A percentile compares a stretch with the other conserved stretches of the same genome.
Conservation (phyloP, 2,113 vertebrate genomes). For the Corynorhinus townsendii region DNA sequence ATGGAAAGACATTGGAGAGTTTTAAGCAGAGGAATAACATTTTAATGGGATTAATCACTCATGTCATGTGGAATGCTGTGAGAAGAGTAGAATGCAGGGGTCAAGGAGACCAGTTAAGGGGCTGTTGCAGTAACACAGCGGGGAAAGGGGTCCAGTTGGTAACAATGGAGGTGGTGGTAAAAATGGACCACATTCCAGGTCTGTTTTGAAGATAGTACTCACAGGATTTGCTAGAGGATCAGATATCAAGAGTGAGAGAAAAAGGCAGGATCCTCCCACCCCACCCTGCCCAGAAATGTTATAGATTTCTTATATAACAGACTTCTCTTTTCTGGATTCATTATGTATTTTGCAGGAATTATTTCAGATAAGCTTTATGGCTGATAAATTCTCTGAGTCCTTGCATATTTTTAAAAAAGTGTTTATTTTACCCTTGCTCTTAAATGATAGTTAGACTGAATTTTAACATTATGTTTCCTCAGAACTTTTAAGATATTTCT, state of each 20-base stretch:
- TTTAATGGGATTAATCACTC: neutral
- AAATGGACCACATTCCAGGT: neutral
- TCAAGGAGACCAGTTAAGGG: neutral
- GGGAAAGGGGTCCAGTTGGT: neutral
- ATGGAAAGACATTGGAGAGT: neutral
- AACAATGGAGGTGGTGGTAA: neutral
- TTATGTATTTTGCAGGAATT: neutral
- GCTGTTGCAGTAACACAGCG: neutral
- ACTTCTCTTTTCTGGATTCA: neutral
- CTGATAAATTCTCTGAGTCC: neutral
- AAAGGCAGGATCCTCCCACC: neutral
- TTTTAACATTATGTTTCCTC: constrained; percentile 1
- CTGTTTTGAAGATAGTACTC: neutral
- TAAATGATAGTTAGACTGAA: neutral
- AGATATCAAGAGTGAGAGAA: neutral
- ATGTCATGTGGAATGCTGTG: neutral
- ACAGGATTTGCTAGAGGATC: neutral
- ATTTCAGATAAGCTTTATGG: neutral
- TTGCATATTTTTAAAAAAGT: neutral
- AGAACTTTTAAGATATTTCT: neutral
- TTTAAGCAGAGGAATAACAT: neutral
- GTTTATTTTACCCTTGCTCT: neutral
- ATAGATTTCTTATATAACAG: neutral
- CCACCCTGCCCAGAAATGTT: neutral
- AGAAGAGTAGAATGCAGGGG: neutral